Percentiles rank a stretch among this genome's conserved stretches.
Conservation (phyloP, 2,797 vertebrate genomes). For the Brachyrhaphis roseni region DNA sequence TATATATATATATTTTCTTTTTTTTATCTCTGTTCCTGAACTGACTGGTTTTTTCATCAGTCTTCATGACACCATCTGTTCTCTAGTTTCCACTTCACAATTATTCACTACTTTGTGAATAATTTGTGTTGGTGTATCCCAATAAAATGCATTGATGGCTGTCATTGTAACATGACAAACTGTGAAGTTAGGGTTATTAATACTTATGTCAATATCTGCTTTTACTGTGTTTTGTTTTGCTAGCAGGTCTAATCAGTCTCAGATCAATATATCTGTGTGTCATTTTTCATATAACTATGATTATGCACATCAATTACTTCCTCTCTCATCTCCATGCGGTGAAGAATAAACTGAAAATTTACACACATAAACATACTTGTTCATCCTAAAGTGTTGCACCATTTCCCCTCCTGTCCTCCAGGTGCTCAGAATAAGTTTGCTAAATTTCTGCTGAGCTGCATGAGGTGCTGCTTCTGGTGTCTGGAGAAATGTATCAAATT, state of each 20-base stretch:
- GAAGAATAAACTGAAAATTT: not conserved
- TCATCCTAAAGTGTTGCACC: not conserved
- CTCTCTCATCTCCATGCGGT: not conserved
- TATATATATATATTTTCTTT: too few species aligned
- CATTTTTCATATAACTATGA: not conserved
- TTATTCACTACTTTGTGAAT: not conserved
- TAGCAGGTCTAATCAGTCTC: not conserved
- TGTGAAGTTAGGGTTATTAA: not conserved
- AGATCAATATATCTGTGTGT: not conserved
- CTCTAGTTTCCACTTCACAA: not conserved
- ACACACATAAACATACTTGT: not conserved
- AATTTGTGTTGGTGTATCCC: not conserved
- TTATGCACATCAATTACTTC: not conserved
- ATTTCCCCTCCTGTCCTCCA: constrained; percentile 48
- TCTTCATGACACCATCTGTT: not conserved
- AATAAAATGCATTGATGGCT: not conserved
- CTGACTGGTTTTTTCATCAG: not conserved
- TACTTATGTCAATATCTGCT: not conserved
- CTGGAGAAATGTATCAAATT: constrained; percentile 96
- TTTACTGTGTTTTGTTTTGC: not conserved
- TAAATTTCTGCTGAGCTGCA: constrained; percentile 89
- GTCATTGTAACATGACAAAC: not conserved
- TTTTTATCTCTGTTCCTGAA: not conserved
- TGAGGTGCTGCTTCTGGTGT: constrained; percentile 99
- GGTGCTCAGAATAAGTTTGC: constrained; percentile 89